A percentile compares a stretch with the other conserved stretches of the same genome.
Conservation (phyloP, 2,888 invertebrate species). For the Archips crataeganus region DNA sequence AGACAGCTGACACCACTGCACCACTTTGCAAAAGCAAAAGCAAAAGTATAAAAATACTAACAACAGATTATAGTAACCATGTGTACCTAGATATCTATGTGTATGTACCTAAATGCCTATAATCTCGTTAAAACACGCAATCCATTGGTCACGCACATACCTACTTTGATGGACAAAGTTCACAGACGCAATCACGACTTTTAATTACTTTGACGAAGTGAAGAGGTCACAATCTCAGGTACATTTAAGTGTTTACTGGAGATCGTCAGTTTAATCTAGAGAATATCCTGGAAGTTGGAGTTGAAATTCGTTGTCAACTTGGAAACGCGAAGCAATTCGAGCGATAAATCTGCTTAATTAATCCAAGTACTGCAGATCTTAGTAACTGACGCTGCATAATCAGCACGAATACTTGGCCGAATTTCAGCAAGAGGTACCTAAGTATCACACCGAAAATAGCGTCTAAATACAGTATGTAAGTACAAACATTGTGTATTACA, state of each 20-base stretch:
- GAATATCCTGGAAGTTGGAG: slow-evolving; percentile 47
- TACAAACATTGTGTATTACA: too few species aligned
- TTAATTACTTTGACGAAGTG: slow-evolving; percentile 30
- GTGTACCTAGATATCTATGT: too few species aligned
- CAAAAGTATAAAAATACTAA: too few species aligned
- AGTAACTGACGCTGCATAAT: slow-evolving; percentile 53
- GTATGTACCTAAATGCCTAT: not conserved
- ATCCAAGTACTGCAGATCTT: slow-evolving; percentile 60
- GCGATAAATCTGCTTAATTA: slow-evolving; percentile 73
- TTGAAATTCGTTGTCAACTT: slow-evolving; percentile 43
- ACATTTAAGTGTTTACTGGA: slow-evolving; percentile 18
- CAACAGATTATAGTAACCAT: too few species aligned
- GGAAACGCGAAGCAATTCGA: slow-evolving; percentile 54
- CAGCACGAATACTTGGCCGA: not conserved
- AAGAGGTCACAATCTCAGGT: slow-evolving; percentile 16
- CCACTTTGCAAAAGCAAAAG: too few species aligned
- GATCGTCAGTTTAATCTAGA: slow-evolving; percentile 21
- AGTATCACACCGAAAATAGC: not conserved
- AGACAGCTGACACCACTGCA: too few species aligned
- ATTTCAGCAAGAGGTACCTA: not conserved
- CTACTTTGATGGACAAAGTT: slow-evolving; percentile 27
- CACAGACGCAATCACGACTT: slow-evolving; percentile 31
- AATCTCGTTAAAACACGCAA: not conserved
- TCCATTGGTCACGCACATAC: slow-evolving; percentile 13
- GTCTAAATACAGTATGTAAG: too few species aligned